Base-by-base conservation (phyloP, 2,888 invertebrate species). In the Trichogramma dendrolimi region DNA sequence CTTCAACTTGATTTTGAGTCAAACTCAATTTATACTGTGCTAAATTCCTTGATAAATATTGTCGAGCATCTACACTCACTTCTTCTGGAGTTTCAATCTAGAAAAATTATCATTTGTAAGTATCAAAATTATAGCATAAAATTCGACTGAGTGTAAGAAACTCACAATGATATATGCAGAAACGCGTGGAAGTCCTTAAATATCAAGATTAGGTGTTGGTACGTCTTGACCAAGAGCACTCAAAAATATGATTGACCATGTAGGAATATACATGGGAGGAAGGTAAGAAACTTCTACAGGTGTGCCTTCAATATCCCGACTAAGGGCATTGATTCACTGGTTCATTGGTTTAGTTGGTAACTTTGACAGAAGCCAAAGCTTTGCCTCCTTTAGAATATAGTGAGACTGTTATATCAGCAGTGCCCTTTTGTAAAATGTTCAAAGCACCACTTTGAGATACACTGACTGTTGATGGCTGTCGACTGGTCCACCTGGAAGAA, bases 401-500 rank as follows among this genome's bases (percentile, higher is more conserved):
- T n/a, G n/a, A n/a, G n/a, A n/a, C n/a, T n/a, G n/a, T n/a, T n/a
- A n/a, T n/a, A n/a, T n/a, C n/a, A n/a, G n/a, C n/a, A n/a, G n/a
- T n/a, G n/a, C n/a, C n/a, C n/a, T n/a, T n/a, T n/a, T n/a, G n/a
- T n/a, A n/a, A n/a, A n/a, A n/a, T n/a, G n/a, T n/a, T n/a, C n/a
- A n/a, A n/a, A n/a, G n/a, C n/a, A n/a, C n/a, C n/a, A n/a, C n/a
- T n/a, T n/a, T 84, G 81, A 72, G 85, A 75, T 65, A 85, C 82
- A 71, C 86, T 75, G 56, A 89, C 81, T 67, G 90, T 75, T 44
- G 84, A 75, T 65, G 85, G 73, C 77, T 87, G 83, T 71, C 84
- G 79, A 68, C 87, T 85, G 70, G 85, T 81, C 95, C 96, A 90
- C 68, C 87, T 72, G 78, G 91, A 89, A 74, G 83, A 83, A 66